phyloP scores from a whole-genome alignment of 1,140 invertebrate species.

The Ylistrum balloti region DNA sequence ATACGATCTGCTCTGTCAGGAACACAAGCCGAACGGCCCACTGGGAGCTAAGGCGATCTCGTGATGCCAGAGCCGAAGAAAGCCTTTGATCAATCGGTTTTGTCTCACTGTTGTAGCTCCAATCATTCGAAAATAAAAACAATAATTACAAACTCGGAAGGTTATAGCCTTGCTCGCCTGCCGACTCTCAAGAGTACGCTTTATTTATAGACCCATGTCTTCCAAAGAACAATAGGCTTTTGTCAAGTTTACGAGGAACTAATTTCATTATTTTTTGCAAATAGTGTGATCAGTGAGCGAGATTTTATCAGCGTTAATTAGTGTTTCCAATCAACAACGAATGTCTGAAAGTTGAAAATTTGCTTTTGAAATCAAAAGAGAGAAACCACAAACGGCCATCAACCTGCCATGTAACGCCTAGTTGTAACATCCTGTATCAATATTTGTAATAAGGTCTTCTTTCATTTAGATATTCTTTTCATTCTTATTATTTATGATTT shows the following conservation, averaged over 20 bases:
- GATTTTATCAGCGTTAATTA: conserved; percentile 27
- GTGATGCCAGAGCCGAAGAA: conserved; percentile 14
- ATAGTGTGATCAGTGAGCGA: background rate
- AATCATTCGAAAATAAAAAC: conserved; percentile 40
- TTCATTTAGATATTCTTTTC: background rate
- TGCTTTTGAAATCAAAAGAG: conserved; percentile 39
- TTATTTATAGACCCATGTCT: conserved; percentile 24
- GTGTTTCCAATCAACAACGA: conserved; percentile 26
- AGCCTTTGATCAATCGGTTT: conserved; percentile 38
- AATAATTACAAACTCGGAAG: conserved; percentile 28
- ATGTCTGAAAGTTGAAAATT: conserved; percentile 14
- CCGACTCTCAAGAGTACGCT: background rate
- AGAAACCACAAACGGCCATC: conserved; percentile 37
- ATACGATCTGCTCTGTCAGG: conserved; percentile 15
- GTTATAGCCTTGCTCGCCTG: conserved; percentile 27
- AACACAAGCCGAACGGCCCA: background rate
- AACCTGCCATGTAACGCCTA: background rate
- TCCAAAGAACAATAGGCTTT: conserved; percentile 39
- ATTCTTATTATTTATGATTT: background rate
- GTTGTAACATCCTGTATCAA: background rate
- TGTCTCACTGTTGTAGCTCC: conserved; percentile 37
- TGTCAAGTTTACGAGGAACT: conserved; percentile 34
- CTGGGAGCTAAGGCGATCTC: background rate
- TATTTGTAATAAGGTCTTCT: background rate
- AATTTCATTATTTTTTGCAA: conserved; percentile 24